phyloP scores from a whole-genome alignment of 2,888 invertebrate species.

The Macrophya alboannulata region DNA sequence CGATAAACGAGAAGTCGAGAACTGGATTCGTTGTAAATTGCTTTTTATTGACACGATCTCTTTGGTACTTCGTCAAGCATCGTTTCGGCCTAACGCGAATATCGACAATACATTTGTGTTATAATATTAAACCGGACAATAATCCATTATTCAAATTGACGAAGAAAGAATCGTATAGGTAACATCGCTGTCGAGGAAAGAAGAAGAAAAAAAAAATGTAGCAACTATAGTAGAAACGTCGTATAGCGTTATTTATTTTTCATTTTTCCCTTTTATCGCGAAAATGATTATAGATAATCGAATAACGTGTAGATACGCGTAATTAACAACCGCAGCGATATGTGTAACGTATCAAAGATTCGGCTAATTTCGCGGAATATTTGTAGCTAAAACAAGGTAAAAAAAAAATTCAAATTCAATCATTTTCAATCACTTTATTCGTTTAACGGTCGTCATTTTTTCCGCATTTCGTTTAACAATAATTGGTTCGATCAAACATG shows the following conservation, averaged over 20 bases:
- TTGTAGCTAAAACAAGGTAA: background rate
- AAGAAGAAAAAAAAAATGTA: background rate
- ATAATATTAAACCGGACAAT: too few species aligned
- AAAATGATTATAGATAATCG: background rate
- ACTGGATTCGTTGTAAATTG: slow-evolving; percentile 14
- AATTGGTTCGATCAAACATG: background rate
- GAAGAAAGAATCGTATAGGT: background rate
- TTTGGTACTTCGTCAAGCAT: background rate
- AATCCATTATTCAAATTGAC: too few species aligned
- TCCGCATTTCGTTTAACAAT: background rate
- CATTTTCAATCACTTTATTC: too few species aligned
- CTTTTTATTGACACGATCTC: slow-evolving; percentile 11
- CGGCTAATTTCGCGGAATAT: background rate
- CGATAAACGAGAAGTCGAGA: slow-evolving; percentile 7
- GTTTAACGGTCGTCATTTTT: too few species aligned
- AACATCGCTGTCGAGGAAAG: background rate
- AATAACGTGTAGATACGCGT: background rate
- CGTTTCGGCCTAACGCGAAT: background rate
- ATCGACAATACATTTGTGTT: background rate
- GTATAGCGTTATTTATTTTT: too few species aligned
- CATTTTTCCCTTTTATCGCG: background rate
- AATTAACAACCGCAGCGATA: background rate
- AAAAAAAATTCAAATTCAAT: background rate
- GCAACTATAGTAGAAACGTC: background rate
- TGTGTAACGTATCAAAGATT: background rate